Evolutionary conservation across 1,140 invertebrate genomes (phyloP).

Genomic region (Pseudomyrmex concolor): DNA sequence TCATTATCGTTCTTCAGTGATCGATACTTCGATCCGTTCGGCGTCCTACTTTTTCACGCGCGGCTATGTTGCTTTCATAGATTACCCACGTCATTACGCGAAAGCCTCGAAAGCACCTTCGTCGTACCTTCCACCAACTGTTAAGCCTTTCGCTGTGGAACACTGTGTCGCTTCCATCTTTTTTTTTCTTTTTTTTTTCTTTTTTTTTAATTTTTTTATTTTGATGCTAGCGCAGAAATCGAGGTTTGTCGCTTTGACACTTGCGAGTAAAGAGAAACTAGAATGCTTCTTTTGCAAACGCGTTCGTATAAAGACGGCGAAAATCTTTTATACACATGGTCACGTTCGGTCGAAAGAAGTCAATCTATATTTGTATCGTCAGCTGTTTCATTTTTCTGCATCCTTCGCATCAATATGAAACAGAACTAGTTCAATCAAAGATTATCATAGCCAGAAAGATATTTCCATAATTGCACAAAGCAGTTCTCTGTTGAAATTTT

Average conservation of each 20-base stretch:
- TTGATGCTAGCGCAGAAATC: constrained; percentile 10
- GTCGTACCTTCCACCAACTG: constrained; percentile 24
- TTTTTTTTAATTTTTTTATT: background rate
- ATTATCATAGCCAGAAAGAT: background rate
- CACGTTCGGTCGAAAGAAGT: background rate
- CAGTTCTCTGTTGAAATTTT: background rate
- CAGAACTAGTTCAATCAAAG: background rate
- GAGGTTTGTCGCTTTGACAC: constrained; percentile 36
- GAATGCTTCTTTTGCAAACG: background rate
- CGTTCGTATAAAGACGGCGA: background rate
- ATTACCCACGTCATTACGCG: constrained; percentile 68
- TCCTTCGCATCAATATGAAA: background rate
- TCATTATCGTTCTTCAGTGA: constrained; percentile 70
- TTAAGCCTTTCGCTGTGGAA: constrained; percentile 47
- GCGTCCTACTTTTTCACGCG: constrained; percentile 67
- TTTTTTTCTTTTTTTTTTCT: too few relatives aligned
- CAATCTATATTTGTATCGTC: background rate
- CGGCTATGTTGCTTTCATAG: constrained; percentile 56
- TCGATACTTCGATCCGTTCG: constrained; percentile 68
- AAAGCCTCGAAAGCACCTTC: constrained; percentile 60
- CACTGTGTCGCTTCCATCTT: background rate
- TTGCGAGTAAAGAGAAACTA: constrained; percentile 6
- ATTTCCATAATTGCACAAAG: too few relatives aligned
- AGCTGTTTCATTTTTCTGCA: background rate
- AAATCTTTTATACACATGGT: background rate